phyloP scores from a whole-genome alignment of 2,888 invertebrate species.

The Cheilosia scutellata region DNA sequence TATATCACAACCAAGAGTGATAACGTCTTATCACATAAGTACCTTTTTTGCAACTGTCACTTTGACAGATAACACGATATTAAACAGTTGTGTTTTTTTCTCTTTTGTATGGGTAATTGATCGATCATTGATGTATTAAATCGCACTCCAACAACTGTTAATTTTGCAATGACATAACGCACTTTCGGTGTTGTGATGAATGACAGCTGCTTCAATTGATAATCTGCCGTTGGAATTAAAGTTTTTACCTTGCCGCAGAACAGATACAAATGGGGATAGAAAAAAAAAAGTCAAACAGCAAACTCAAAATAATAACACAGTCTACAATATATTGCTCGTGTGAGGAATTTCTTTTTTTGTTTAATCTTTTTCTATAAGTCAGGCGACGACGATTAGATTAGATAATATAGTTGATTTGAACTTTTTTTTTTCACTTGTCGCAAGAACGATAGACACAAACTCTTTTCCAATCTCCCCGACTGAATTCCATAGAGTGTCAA shows the following conservation, averaged over 20 bases:
- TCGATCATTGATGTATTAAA: conserved; percentile 32
- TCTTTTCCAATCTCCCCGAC: not conserved
- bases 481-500: not conserved
- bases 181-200: conserved; percentile 1
- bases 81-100: not conserved
- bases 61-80: conserved; percentile 53
- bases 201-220: conserved; percentile 24
- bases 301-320: conserved; percentile 28
- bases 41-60: conserved; percentile 16
- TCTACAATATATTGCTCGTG: conserved; percentile 11
- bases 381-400: conserved; percentile 58
- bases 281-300: conserved; percentile 4
- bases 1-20: conserved; percentile 47
- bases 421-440: conserved; percentile 18
- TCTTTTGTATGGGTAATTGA: conserved; percentile 1
- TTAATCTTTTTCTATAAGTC: conserved; percentile 29
- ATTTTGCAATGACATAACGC: conserved; percentile 36
- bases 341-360: conserved; percentile 29
- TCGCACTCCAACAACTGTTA: conserved; percentile 19
- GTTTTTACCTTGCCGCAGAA: conserved; percentile 1
- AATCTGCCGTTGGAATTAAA: conserved; percentile 11
- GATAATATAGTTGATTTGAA: conserved; percentile 21
- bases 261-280: conserved; percentile 20
- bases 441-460: conserved; percentile 8
- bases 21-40: conserved; percentile 45